phyloP scores from a whole-genome alignment of 2,113 vertebrate species.

The Sylvietta virens region DNA sequence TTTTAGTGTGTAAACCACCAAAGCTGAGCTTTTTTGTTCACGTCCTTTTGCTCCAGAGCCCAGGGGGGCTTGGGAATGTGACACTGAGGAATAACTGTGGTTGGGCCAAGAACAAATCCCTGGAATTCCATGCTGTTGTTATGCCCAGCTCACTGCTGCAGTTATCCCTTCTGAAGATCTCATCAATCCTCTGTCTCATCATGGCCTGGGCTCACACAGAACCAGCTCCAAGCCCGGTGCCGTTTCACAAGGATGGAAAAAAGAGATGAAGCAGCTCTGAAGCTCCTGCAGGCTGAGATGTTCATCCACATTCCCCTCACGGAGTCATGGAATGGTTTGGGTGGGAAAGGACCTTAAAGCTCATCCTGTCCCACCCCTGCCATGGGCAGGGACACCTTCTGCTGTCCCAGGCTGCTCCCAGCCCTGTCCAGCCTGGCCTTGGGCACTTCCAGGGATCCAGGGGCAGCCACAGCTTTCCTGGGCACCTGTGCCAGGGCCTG shows the following conservation, averaged over 20 bases:
- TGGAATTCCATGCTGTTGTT: background rate
- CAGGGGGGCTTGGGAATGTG: background rate
- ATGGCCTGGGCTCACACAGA: background rate
- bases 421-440: fast-evolving
- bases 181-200: background rate
- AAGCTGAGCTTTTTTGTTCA: background rate
- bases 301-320: background rate
- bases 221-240: background rate
- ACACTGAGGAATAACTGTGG: background rate
- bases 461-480: background rate
- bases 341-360: background rate
- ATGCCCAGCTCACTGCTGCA: background rate
- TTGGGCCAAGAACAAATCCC: background rate
- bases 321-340: background rate
- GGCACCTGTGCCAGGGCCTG: background rate
- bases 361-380: background rate
- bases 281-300: background rate
- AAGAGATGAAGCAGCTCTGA: background rate
- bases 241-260: background rate
- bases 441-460: background rate
- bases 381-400: background rate
- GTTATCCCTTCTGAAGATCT: background rate
- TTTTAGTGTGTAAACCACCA: background rate
- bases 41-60: background rate
- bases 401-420: fast-evolving